phyloP scores from a whole-genome alignment of 2,113 vertebrate genomes.

The Sakesphorus luctuosus region DNA sequence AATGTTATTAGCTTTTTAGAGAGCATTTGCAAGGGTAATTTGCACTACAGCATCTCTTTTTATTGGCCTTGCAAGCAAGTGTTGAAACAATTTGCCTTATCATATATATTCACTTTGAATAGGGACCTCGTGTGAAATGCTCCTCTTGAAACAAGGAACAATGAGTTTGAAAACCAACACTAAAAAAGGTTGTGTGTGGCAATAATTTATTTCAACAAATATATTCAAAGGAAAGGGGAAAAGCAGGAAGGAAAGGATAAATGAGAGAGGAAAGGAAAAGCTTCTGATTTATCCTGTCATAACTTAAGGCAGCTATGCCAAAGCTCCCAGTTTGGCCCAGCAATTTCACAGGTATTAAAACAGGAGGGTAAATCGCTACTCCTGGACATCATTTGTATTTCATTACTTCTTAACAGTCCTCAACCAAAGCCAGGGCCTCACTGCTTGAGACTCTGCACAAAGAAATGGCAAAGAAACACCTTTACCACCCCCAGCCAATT shows the following conservation, averaged over 20 bases:
- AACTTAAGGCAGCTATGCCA: slow-evolving; percentile 46
- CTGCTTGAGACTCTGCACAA: not conserved
- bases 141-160: slow-evolving; percentile 35
- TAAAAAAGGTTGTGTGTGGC: not conserved
- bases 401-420: not conserved
- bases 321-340: slow-evolving; percentile 19
- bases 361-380: not conserved
- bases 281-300: slow-evolving; percentile 22
- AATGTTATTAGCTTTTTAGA: slow-evolving; percentile 59
- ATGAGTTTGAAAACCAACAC: not conserved
- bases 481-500: not conserved
- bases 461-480: not conserved
- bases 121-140: slow-evolving; percentile 16
- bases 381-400: slow-evolving; percentile 14
- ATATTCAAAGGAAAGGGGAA: not conserved
- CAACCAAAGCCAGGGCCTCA: not conserved
- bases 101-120: slow-evolving; percentile 20
- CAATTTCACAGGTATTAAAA: slow-evolving; percentile 59
- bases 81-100: slow-evolving; percentile 46
- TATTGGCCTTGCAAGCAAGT: slow-evolving; percentile 41
- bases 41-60: slow-evolving; percentile 56
- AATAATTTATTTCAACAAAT: slow-evolving; percentile 19
- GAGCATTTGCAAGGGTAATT: slow-evolving; percentile 65
- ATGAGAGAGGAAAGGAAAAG: slow-evolving; percentile 24
- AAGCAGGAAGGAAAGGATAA: slow-evolving; percentile 9